These are phyloP conservation scores for Lingula anatina DNA, from an alignment of 2,888 invertebrate genomes.

Conservation along the genomic window DNA sequence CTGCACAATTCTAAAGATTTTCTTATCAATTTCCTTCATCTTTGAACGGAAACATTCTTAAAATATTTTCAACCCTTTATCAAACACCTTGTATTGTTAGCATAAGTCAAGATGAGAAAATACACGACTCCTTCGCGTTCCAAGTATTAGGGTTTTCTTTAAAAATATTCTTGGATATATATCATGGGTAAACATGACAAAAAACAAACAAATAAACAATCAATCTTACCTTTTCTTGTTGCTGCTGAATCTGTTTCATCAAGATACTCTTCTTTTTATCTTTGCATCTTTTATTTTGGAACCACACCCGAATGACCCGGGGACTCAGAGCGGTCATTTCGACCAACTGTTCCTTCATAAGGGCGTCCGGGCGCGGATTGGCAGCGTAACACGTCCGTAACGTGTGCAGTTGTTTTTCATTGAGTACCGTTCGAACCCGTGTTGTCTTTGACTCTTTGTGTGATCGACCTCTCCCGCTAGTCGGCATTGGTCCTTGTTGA, in stretches of 20 bases:
- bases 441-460: slow-evolving; percentile 70
- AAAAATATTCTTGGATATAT: too few species aligned
- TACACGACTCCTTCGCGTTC: too few species aligned
- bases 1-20: too few species aligned
- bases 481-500: too few species aligned
- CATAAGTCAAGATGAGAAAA: too few species aligned
- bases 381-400: slow-evolving; percentile 95
- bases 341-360: slow-evolving; percentile 98
- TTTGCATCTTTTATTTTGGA: slow-evolving; percentile 63
- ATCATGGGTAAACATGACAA: too few species aligned
- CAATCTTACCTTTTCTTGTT: slow-evolving; percentile 60
- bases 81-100: too few species aligned
- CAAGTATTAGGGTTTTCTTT: too few species aligned
- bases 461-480: too few species aligned
- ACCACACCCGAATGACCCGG: slow-evolving; percentile 98
- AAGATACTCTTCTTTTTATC: slow-evolving; percentile 73
- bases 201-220: neutral
- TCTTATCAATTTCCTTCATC: too few species aligned
- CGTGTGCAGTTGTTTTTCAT: slow-evolving; percentile 97
- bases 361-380: slow-evolving; percentile 96
- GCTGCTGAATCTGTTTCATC: slow-evolving; percentile 90
- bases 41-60: too few species aligned
- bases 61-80: too few species aligned
- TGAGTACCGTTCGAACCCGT: slow-evolving; percentile 95
- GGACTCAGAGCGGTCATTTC: slow-evolving; percentile 98